Evolutionary conservation across 2,113 vertebrate genomes (phyloP), one percentile per base, ranked within the genome.

Genomic region (Coturnix japonica): DNA sequence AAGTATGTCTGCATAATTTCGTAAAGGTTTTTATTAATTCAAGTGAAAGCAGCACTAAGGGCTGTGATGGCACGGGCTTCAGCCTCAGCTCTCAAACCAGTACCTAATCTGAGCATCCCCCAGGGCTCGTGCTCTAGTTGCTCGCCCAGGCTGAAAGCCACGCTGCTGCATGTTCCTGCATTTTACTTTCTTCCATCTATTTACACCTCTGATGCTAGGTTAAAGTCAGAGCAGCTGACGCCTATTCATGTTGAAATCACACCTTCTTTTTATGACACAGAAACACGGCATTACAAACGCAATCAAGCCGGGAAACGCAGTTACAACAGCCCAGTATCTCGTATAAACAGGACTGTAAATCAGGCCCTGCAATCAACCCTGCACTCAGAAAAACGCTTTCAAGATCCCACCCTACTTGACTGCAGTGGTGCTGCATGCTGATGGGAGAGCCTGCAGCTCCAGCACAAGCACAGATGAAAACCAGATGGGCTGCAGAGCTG

Each of bases 91-190:
- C 69, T 22, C 33, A 74, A 83, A 63, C 14, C n/a, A 73, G 15
- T 33, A 13, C 33, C 19, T 30, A 18, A 28, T 59, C 25, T 20
- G 60, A 22, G 37, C 0, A 0, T 28, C 69, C 18, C 8, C 37
- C n/a, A 82, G 66, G 25, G 16, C 13, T 77, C 4, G 25, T 21
- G 53, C 8, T 60, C 21, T 44, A 84, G 22, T 9, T 71, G 33
- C 22, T 39, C 0, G 2, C 25, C 19, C 9, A 57, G 43, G 41
- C 74, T 76, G 15, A 81, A 85, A 61, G 12, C 20, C 57, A 17
- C 0, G 0, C 51, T 67, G 31, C 73, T 65, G 23, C 12, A 57
- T 10, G 39, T 13, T 79, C 47, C 14, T 2, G 0, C 6, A 0
- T 86, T 88, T 49, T 26, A 5, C 56, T 59, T 74, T 86, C 41